Evolutionary conservation across 2,113 vertebrate species (phyloP), one percentile per base, ranked within the genome.

Genomic region (Dipodomys merriami): DNA sequence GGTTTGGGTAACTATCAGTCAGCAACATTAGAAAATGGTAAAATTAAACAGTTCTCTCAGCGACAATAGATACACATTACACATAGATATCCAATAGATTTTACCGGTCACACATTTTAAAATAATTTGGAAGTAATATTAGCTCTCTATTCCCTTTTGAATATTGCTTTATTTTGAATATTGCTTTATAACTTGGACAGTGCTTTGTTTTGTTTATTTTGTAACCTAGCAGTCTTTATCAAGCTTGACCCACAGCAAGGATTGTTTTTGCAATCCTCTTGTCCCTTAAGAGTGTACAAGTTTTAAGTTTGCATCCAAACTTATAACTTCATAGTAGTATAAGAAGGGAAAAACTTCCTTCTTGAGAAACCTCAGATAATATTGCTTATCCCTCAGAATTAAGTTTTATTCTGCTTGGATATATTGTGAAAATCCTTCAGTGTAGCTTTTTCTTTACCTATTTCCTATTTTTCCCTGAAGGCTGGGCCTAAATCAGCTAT

Each of bases 171-270:
- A 12, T 82, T 82, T 46, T 46, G 35, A 23, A 3, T 27, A 27
- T 82, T 72, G 20, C 35, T 93, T 85, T 64, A 12, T 82, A 77
- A 69, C 12, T 73, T 90, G 79, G 29, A 7, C 33, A 39, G 23
- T 7, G 44, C 86, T 85, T 89, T 80, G 2, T 27, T 91, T 86
- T 88, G 25, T 62, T 88, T 57, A 12, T 78, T 79, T 85, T 81
- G 62, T 53, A 88, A 78, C 10, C 7, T 30, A 57, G 19, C 44
- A 77, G 23, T 81, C 77, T 44, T 72, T 80, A 77, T 77, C 35
- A 81, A 90, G 65, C n/a, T 39, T 74, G n/a, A 71, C 46, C 53
- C 16, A 62, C 68, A 64, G n/a, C 68, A 79, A 44, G 53, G 11
- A 33, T 29, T 6, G 2, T 87, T 69, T 72, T 88, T 53, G 15